Percentiles rank a stretch among this genome's conserved stretches.
phyloP scores from a whole-genome alignment of 2,797 vertebrate species.

The Siniperca undulata region DNA sequence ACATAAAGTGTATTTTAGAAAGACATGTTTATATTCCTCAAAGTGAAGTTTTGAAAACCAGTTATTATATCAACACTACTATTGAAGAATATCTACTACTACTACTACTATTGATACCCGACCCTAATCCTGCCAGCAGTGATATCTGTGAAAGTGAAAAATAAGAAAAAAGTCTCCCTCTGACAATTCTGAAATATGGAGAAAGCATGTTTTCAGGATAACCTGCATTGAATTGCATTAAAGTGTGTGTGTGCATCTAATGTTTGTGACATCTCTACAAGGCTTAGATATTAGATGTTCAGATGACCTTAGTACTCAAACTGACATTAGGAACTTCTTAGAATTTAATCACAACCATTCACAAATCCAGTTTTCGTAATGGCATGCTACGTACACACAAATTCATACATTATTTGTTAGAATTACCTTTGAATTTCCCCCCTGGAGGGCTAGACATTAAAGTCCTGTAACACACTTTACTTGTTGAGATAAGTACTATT shows the following conservation, averaged over 20 bases:
- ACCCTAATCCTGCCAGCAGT: not conserved
- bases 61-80: not conserved
- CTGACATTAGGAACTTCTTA: not conserved
- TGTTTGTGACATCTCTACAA: too few species aligned
- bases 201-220: not conserved
- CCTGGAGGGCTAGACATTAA: constrained; percentile 10
- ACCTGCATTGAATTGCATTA: too few species aligned
- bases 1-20: not conserved
- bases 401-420: not conserved
- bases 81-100: not conserved
- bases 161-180: not conserved
- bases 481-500: constrained; percentile 54
- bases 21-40: not conserved
- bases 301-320: not conserved
- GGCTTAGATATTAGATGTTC: too few species aligned
- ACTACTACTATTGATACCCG: not conserved
- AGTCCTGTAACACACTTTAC: constrained; percentile 27
- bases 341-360: not conserved
- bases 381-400: not conserved
- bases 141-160: not conserved
- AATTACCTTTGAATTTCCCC: constrained; percentile 15
- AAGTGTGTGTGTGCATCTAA: too few species aligned
- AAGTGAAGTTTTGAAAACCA: not conserved
- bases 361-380: constrained; percentile 4
- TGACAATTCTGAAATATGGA: not conserved